Conservation (phyloP, 2,113 vertebrate genomes). For the Bufo gargarizans region DNA sequence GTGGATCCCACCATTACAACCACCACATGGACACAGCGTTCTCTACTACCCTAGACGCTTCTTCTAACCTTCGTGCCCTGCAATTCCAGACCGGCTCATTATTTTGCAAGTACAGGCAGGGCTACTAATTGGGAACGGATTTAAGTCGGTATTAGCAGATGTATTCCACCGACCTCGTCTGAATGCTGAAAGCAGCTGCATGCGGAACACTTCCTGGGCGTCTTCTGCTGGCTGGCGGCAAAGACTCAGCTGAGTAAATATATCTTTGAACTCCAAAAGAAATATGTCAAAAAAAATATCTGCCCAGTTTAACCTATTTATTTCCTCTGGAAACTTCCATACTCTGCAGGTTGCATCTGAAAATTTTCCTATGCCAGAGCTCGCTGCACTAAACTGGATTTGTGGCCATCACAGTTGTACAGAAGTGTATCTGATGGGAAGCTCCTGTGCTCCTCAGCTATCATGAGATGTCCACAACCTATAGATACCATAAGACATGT, state of each 20-base stretch:
- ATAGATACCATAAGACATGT: background rate
- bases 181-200: background rate
- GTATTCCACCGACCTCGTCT: background rate
- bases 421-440: background rate
- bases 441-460: background rate
- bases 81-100: background rate
- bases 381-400: background rate
- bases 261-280: background rate
- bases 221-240: background rate
- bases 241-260: slow-evolving; percentile 15
- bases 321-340: background rate
- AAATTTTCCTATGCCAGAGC: background rate
- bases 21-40: no score
- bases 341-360: background rate
- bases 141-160: background rate
- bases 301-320: background rate
- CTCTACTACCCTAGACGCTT: no score
- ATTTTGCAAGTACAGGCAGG: background rate
- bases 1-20: no score
- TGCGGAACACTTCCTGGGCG: background rate
- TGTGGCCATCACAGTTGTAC: background rate
- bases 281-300: background rate
- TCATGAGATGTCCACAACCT: background rate
- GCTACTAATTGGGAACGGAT: background rate
- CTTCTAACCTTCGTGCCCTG: no score